phyloP scores from a whole-genome alignment of 53 echinoderm and acorn worm genomes.

The Hippasteria phrygiana region DNA sequence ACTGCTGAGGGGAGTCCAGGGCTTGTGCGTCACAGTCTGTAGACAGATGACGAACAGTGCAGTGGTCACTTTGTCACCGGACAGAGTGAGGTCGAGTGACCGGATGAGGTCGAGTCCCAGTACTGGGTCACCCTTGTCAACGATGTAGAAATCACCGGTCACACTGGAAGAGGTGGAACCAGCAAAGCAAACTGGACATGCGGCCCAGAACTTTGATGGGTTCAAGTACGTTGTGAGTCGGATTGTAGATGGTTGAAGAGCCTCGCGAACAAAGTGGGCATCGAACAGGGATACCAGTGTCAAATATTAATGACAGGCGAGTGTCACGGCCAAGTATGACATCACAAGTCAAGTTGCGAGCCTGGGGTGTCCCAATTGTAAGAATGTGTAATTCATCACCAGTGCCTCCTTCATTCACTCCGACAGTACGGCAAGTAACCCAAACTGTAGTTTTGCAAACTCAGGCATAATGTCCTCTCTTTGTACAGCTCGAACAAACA shows the following conservation, averaged over 20 bases:
- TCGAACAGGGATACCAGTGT: conserved; percentile 52
- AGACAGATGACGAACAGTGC: too few relatives aligned
- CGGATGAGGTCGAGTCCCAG: conserved; percentile 44
- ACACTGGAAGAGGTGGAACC: background rate
- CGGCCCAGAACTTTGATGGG: conserved; percentile 40
- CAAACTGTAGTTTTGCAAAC: background rate
- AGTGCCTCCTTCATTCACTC: background rate
- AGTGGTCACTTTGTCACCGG: background rate
- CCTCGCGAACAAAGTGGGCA: conserved; percentile 45
- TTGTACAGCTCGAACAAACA: conserved; percentile 28
- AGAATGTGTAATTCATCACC: background rate
- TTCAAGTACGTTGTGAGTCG: conserved; percentile 48
- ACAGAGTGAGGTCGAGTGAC: background rate
- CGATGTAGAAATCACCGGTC: conserved; percentile 22
- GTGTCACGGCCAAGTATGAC: conserved; percentile 16
- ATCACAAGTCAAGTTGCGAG: background rate
- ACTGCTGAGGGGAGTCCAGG: background rate
- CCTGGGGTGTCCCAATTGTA: background rate
- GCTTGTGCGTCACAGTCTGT: too few relatives aligned
- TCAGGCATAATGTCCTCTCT: background rate
- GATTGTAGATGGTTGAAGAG: background rate
- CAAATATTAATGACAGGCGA: conserved; percentile 41
- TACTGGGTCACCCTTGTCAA: conserved; percentile 22
- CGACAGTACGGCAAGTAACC: background rate
- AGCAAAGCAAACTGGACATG: conserved; percentile 14